Base-by-base conservation (phyloP, 2,888 invertebrate species). In the Hylaea fasciaria region DNA sequence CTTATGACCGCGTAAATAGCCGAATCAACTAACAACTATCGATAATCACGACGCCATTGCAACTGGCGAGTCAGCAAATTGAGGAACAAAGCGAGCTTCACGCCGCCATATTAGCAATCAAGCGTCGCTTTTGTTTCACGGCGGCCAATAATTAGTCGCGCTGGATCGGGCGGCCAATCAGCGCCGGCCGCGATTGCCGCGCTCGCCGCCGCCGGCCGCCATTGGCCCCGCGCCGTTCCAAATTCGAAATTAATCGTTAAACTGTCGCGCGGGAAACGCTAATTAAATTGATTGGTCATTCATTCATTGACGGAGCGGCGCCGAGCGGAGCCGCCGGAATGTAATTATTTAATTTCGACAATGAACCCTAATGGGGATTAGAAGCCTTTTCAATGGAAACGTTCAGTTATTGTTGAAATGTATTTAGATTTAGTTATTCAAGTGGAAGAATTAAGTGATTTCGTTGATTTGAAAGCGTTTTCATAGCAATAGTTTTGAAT, bases 91-190 rank as follows among this genome's bases (percentile, higher is more conserved):
- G 68, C 68, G 69, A 64, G 55, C 64, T 68, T 60, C 63, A 66
- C 62, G 40, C 68, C 73, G 86, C 86, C 87, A 86, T 85, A 76
- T 83, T 87, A 81, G 71, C 71, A 76, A 72, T 76, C 80, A 74
- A 74, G 72, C 73, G 53, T 65, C 67, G 60, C 71, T 71, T 84
- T 88, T 88, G 88, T 88, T 83, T 82, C 73, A 69, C 69, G 62
- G 59, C 70, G 71, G 82, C 87, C 87, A 87, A 86, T 89, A 87
- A 89, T 89, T 88, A 86, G 85, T 68, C 65, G 65, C 68, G 73
- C 69, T 69, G 76, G 67, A 70, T 65, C 67, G 58, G 51, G 62
- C 69, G 68, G 85, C 89, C 90, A 88, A 89, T 89, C 83, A 78
- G 73, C 69, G 75, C 62, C 57, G 44, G 66, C 62, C 59, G 58